Percentiles rank a stretch among this genome's conserved stretches.
These are phyloP conservation scores for Myotis pilosus DNA, from an alignment of 2,797 vertebrate genomes.

Conservation along the genomic window DNA sequence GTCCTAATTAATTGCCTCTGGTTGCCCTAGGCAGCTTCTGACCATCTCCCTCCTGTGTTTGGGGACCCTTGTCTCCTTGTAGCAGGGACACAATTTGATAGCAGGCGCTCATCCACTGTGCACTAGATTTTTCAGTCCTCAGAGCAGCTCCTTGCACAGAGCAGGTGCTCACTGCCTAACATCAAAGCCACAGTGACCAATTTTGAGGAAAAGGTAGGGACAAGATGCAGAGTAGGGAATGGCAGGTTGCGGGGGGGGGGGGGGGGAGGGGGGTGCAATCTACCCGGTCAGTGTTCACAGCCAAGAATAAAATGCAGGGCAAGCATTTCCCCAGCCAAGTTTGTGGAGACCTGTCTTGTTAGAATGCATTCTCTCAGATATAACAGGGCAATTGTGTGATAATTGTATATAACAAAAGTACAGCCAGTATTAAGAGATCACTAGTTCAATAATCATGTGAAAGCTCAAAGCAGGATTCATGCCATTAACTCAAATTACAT, in stretches of 20 bases:
- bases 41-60: neutral
- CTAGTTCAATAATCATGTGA: slow-evolving; percentile 72
- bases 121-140: neutral
- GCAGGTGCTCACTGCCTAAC: neutral
- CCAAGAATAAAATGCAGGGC: neutral
- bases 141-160: too few relatives aligned
- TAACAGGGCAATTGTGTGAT: slow-evolving; percentile 67
- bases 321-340: neutral
- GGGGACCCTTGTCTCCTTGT: neutral
- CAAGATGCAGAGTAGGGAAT: neutral
- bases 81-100: neutral
- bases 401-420: slow-evolving; percentile 62
- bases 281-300: neutral
- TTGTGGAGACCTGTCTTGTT: neutral
- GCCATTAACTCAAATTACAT: slow-evolving; percentile 79
- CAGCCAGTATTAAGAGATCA: slow-evolving; percentile 69
- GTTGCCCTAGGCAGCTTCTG: neutral
- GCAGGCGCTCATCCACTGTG: neutral
- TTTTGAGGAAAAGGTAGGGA: neutral
- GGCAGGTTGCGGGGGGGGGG: neutral
- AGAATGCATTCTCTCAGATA: slow-evolving; percentile 48
- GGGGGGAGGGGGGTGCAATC: neutral
- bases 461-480: slow-evolving; percentile 72
- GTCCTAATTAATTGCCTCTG: neutral
- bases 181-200: neutral